Evolutionary conservation across 2,797 vertebrate genomes (phyloP), one percentile per base, ranked within the genome.

Genomic region (Anas flavirostris): DNA sequence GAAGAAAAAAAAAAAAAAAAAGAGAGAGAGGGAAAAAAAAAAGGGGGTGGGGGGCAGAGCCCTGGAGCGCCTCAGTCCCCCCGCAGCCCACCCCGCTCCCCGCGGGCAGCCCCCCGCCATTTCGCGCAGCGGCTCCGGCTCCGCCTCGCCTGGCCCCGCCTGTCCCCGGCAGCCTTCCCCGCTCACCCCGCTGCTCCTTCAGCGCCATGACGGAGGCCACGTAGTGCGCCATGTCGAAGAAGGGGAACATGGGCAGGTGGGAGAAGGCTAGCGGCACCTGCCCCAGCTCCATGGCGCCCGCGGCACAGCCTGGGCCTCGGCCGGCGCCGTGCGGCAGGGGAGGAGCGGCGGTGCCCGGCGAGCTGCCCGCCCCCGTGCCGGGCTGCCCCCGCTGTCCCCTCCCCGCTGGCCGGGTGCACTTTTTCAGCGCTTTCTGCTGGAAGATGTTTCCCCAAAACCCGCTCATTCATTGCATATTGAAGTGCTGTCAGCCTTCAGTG

Each of bases 201-300:
- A 99, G 95, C 78, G 98, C 95, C 99, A 99, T 98, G 52, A 99
- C 95, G 4, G 99, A 99, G 83, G 98, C 98, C 43, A 98, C 53
- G n/a, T 99, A 99, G 94, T 99, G 99, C 37, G 99, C 99, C 93
- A 98, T 95, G 93, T 99, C 99, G 97, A 99, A 99, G 96, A 98
- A 98, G 1, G 99, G 99, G 73, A 99, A 99, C 99, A 99, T 99
- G 55, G 98, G 93, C 88, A 99, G 91, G 66, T 94, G 97, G 19
- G 99, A 98, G 96, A 99, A 98, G 66, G 97, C 97, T 93, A 99
- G 85, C 13, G 98, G 97, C 90, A 98, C 97, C 95, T 98, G 92
- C 68, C 74, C 33, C n/a, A 84, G 84, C 37, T 96, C 95, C 98
- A 98, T 98, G 63, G 59, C 74, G 46, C 88, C 85, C 6, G 75